Evolutionary conservation across 2,113 vertebrate genomes (phyloP), one percentile per base, ranked within the genome.

Genomic region (pig (Sus scrofa)): DNA sequence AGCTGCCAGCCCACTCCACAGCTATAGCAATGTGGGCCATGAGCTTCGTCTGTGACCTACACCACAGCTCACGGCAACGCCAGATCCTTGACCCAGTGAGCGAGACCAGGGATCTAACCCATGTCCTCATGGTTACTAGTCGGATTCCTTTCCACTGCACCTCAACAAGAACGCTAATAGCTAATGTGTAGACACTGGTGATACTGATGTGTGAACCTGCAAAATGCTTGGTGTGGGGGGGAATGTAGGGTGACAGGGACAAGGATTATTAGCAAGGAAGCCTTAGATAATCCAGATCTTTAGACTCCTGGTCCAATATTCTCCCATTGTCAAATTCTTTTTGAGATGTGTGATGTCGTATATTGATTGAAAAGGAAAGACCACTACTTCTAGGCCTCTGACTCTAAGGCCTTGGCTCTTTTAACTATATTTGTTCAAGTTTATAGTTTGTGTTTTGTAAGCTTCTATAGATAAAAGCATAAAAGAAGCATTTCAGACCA

Each of bases 391-490:
- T 58, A 65, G 68, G 65, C 19, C 56, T 62, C 39, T 94, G 19
- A 54, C 34, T 52, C 11, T 65, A 77, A 91, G 30, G 12, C 32
- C n/a, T 84, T 3, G 62, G 9, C 39, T 60, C n/a, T 89, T 86
- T 71, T 85, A 84, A 63, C 34, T 56, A 0, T 81, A 37, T 81
- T 89, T 81, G 50, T 15, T 94, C 11, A 89, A 87, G 18, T 73
- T 65, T 74, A 93, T 56, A 90, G 67, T 86, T 93, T 58, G 30
- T 27, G 54, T 95, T 87, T 91, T 91, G 19, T 79, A 91, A 96
- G 37, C 19, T 37, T 73, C 74, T 68, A 86, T 50, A 92, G 60
- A 63, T 62, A 77, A 86, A 89, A 86, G 75, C 65, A 96, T 24
- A 75, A 91, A 74, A 92, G 77, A 85, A 78, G 9, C 1, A 26